phyloP scores from a whole-genome alignment of 2,113 vertebrate genomes.

The Glaucomys volans region DNA sequence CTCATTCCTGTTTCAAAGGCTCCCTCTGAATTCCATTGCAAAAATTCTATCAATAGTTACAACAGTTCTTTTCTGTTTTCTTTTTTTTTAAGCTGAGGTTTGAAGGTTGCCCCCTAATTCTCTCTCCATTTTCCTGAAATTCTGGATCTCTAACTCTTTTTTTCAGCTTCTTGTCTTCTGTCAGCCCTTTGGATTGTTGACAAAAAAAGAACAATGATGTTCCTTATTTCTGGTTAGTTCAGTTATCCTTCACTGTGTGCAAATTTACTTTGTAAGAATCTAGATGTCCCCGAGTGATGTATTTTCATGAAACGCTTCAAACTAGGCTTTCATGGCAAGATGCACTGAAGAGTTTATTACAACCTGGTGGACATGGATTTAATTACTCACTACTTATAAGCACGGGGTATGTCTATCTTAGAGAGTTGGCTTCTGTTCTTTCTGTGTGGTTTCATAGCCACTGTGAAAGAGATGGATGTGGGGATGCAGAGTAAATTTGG shows the following conservation, averaged over 20 bases:
- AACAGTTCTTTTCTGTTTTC: not conserved
- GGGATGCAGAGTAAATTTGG: not conserved
- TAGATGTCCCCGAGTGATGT: not conserved
- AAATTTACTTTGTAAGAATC: conserved; percentile 10
- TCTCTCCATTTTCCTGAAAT: not conserved
- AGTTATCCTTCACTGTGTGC: not conserved
- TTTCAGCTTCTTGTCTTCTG: not conserved
- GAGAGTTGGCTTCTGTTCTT: not conserved
- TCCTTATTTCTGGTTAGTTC: not conserved
- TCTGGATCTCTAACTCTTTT: not conserved
- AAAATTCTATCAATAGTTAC: not conserved
- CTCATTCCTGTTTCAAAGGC: not conserved
- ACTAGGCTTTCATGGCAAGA: too few species aligned
- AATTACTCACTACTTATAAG: not conserved
- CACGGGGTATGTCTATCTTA: not conserved
- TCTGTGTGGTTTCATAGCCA: not conserved
- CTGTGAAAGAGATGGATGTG: not conserved
- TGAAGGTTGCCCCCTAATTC: not conserved
- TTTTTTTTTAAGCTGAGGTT: not conserved
- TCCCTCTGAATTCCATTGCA: not conserved
- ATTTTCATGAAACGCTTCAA: too few species aligned
- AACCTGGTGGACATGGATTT: not conserved
- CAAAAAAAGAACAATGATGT: not conserved
- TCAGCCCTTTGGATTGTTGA: not conserved
- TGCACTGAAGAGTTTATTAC: not conserved